Conservation (phyloP, 2,888 invertebrate species). For the Crepidodera aurea region DNA sequence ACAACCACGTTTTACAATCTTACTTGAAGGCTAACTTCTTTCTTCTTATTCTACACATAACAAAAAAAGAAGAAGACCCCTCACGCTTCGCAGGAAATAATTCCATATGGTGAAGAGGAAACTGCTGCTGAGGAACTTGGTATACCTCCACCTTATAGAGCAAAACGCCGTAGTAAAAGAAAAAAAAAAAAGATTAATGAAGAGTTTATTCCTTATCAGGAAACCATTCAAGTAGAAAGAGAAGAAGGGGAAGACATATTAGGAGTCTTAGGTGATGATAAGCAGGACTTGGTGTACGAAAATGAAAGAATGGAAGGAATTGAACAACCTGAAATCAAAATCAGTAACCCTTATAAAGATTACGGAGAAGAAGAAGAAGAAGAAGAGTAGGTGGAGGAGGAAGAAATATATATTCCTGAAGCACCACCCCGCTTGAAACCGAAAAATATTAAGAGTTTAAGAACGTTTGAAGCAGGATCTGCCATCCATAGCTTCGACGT, state of each 20-base stretch:
- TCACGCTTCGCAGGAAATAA: constrained; percentile 57
- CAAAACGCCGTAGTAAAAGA: constrained; percentile 65
- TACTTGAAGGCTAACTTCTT: no score
- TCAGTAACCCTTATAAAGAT: constrained; percentile 53
- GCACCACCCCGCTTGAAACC: constrained; percentile 17
- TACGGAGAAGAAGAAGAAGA: constrained; percentile 38
- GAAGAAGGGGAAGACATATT: constrained; percentile 43
- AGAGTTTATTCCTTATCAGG: constrained; percentile 60
- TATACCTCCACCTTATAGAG: constrained; percentile 62
- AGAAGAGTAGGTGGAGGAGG: constrained; percentile 32
- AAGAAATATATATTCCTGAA: background rate
- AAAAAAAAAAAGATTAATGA: constrained; percentile 43
- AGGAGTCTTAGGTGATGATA: constrained; percentile 55
- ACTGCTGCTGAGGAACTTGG: constrained; percentile 51
- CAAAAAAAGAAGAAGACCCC: constrained; percentile 61
- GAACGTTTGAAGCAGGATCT: background rate
- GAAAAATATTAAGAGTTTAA: constrained; percentile 15
- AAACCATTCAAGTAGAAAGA: constrained; percentile 48
- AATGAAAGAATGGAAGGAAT: constrained; percentile 64
- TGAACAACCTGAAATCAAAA: constrained; percentile 64
- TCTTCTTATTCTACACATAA: no score
- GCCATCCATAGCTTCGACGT: background rate
- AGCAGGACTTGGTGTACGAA: constrained; percentile 55
- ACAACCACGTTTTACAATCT: no score
- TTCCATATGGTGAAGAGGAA: constrained; percentile 52